Base-by-base conservation (phyloP, 2,113 vertebrate genomes). In the Ellobius talpinus region DNA sequence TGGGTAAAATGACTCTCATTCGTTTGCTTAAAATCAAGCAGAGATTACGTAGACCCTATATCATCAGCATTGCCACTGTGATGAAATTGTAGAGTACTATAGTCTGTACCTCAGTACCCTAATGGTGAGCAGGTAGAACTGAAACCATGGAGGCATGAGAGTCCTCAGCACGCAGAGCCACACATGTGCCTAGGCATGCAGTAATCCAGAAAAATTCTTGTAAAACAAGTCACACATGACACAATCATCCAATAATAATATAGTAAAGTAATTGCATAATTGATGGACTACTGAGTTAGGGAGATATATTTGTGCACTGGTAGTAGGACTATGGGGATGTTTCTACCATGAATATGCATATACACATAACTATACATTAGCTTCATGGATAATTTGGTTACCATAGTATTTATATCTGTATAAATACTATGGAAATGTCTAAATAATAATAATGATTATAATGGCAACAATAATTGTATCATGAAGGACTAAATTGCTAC, bases 1-100 rank as follows among this genome's bases (percentile, higher is more conserved):
- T 82, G 55, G 95, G 24, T 29, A 68, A 94, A 95, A 63, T 24
- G 70, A 3, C 14, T 77, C 26, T 13, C 5, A n/a, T 74, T 77
- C 66, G 29, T 81, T 89, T 86, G 88, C 77, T 92, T 95, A 65
- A 89, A 94, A 94, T 61, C 3, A 79, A 42, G 36, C 63, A 23
- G 42, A n/a, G 81, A 5, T 58, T 58, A 63, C 50, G 2, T 39
- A 14, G n/a, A 68, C 84, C 68, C 55, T 52, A 1, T 84, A 24
- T 52, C 58, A 92, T 16, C 89, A 73, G 9, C 63, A 87, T 45
- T 33, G 31, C 66, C 21, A 81, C 29, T 12, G 10, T 45, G 23
- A 50, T 79, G 39, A 70, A 82, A 90, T 58, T 9, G 50, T 24
- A 89, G 90, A 79, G 5, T 45, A 68, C 14, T 94, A 17, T n/a